These are phyloP conservation scores for Hemitrygon akajei DNA, from an alignment of 2,797 vertebrate species.

Conservation along the genomic window DNA sequence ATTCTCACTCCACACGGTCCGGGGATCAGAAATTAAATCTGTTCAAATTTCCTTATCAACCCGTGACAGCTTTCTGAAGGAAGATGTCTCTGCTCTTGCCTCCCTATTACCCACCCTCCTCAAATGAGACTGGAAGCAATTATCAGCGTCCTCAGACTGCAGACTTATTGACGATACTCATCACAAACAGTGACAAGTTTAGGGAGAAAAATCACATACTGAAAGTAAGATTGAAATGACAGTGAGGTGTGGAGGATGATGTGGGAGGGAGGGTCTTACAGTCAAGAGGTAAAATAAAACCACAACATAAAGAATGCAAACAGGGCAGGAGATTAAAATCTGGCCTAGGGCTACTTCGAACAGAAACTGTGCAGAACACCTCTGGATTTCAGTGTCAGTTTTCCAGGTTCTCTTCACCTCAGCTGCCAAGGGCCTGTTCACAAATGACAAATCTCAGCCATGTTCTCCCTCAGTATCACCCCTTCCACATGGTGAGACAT, in stretches of 20 bases:
- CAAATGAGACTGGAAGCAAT: too few species aligned
- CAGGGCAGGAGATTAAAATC: background rate
- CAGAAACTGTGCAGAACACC: too few species aligned
- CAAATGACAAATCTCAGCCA: too few species aligned
- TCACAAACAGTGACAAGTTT: background rate
- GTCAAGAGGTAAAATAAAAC: background rate
- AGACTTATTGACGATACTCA: background rate
- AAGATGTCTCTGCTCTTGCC: background rate
- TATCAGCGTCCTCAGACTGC: background rate
- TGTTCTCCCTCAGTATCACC: too few species aligned
- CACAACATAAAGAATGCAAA: background rate
- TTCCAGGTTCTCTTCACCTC: too few species aligned
- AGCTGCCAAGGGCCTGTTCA: too few species aligned
- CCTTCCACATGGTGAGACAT: too few species aligned
- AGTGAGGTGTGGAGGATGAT: background rate
- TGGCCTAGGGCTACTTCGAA: too few species aligned
- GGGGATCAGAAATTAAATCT: constrained; percentile 32
- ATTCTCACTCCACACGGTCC: background rate
- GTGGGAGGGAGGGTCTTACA: too few species aligned
- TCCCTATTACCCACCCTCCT: background rate
- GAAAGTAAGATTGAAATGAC: too few species aligned
- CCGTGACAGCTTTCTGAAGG: background rate
- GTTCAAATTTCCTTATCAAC: background rate
- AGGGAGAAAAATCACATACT: background rate
- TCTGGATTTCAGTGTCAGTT: too few species aligned